Conservation (phyloP, 35 echinoderm and acorn worm species). For the Ophiothrix spiculata region DNA sequence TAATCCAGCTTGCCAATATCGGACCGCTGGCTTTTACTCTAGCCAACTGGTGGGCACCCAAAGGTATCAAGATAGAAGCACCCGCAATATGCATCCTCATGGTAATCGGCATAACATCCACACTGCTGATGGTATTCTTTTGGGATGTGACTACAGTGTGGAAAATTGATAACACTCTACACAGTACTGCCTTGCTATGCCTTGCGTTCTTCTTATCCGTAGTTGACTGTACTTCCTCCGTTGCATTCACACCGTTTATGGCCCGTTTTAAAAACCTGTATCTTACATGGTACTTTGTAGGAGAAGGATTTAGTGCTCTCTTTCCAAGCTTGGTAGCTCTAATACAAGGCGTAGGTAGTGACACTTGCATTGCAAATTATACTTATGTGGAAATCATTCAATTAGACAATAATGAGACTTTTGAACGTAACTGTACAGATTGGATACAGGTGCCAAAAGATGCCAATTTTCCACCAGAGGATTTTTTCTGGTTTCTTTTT, state of each 20-base stretch:
- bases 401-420: background rate
- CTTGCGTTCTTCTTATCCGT: constrained; percentile 59
- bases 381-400: constrained; percentile 36
- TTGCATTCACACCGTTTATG: constrained; percentile 64
- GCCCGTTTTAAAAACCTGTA: constrained; percentile 32
- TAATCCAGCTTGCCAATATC: constrained; percentile 77
- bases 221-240: constrained; percentile 70
- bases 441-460: constrained; percentile 39
- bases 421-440: constrained; percentile 35
- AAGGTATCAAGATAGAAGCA: constrained; percentile 46
- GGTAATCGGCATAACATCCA: constrained; percentile 43
- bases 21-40: constrained; percentile 70
- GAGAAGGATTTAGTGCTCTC: constrained; percentile 66
- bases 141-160: constrained; percentile 63
- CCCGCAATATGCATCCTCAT: constrained; percentile 55
- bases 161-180: constrained; percentile 30
- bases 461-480: constrained; percentile 60
- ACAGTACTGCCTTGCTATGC: constrained; percentile 73
- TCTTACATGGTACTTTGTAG: constrained; percentile 61
- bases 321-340: constrained; percentile 73
- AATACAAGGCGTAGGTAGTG: constrained; percentile 63
- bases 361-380: constrained; percentile 49
- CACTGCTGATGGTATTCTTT: constrained; percentile 68
- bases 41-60: constrained; percentile 35
- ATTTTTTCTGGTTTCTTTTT: constrained; percentile 72